Evolutionary conservation across 2,113 vertebrate species (phyloP), one percentile per base, ranked within the genome.

Genomic region (Polypterus bichir): DNA sequence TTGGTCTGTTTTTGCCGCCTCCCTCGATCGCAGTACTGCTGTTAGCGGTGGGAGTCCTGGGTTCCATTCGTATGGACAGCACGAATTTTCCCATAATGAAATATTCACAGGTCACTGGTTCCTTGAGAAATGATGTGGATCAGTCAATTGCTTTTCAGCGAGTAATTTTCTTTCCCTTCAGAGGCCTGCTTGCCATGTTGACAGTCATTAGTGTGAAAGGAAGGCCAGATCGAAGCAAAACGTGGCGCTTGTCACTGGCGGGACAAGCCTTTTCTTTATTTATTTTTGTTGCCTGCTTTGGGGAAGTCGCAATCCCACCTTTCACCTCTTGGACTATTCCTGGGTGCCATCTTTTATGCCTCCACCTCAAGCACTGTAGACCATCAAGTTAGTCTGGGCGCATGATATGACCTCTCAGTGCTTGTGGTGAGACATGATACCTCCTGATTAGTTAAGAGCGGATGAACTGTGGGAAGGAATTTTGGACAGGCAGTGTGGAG

Each of bases 121-220:
- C 83, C 83, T 73, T 90, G 91, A 94, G 90, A 88, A 91, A 91
- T 91, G 90, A 88, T 82, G 83, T 89, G 88, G 90, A 89, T 88
- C 91, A 88, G 89, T 94, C 92, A 89, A 83, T 93, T 90, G 90
- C 90, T 93, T 93, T 86, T 87, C 91, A 89, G 89, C 83, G 86
- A 91, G 90, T 91, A 83, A 88, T 92, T 92, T 90, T 90, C 89
- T 81, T 83, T 79, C 76, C 76, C 79, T 76, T 72, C 80, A 59
- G 59, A 66, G 67, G 80, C 77, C 83, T 77, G 74, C 81, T 84
- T 84, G 85, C 81, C 79, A 58, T 83, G 86, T 83, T 88, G 85
- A 85, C 87, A 82, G 79, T 85, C 89, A 88, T 93, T 90, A 90
- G 86, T 83, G 74, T 70, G 71, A 79, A 82, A 75, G 75, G 78